Evolutionary conservation across 2,888 invertebrate genomes (phyloP), one percentile per base, ranked within the genome.

Genomic region (Eristalis intricaria): DNA sequence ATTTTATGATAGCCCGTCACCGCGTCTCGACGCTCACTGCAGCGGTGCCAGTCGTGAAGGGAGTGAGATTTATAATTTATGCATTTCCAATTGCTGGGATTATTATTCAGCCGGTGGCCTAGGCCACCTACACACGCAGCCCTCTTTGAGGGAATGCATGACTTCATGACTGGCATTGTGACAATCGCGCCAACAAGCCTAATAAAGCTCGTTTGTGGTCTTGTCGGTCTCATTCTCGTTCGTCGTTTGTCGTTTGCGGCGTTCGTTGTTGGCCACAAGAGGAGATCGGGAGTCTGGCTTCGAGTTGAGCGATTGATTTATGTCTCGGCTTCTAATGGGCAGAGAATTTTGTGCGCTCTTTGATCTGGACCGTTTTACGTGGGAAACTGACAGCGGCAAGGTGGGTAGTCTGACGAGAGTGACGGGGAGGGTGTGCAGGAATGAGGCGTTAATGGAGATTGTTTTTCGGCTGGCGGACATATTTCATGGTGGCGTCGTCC

Each of bases 51-150:
- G 4, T 29, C 40, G 58, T n/a, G 60, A 32, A 32, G 50, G 26
- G 58, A 38, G 74, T 74, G 73, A 68, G 73, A 68, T 80, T 86
- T 84, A 84, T 87, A 87, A 87, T 87, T 87, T 87, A 87, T 87
- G 84, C 76, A 76, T 84, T 84, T 87, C 80, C 87, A 87, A 87
- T 87, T 83, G 87, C 76, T 84, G 58, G 78, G 82, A 81, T 77
- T 81, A 74, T 68, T 61, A 80, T 85, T 73, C 76, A 71, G 73
- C 61, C 40, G 74, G 78, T 78, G 82, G 78, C 40, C 64, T 74
- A 40, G 78, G 75, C 86, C 83, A 79, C 84, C 77, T 84, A 84
- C 84, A 86, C 86, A 79, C 40, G 76, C 38, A 40, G 56, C 56
- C 70, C 40, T 66, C 60, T 64, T 56, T 40, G 71, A 8, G 22